Evolutionary conservation across 2,888 invertebrate genomes (phyloP).

Genomic region (Crioceris asparagi): DNA sequence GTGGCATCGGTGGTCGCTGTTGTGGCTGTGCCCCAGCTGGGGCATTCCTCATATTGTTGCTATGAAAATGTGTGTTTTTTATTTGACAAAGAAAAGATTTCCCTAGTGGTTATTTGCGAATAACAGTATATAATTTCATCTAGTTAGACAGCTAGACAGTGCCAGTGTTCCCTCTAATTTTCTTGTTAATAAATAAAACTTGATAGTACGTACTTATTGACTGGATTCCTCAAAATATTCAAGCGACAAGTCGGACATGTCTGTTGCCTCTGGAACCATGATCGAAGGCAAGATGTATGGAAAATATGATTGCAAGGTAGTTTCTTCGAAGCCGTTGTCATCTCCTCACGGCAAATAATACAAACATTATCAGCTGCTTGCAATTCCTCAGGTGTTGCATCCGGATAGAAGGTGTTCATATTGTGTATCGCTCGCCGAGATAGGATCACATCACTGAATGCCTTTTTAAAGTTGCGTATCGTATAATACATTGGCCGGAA

Average conservation of each 20-base stretch:
- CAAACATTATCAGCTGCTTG: constrained; percentile 93
- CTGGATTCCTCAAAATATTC: constrained; percentile 49
- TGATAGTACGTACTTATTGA: constrained; percentile 9
- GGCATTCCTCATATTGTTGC: constrained; percentile 15
- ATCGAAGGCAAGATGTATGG: constrained; percentile 92
- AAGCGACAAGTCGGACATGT: constrained; percentile 98
- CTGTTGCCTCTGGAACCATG: constrained; percentile 99
- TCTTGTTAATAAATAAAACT: no score
- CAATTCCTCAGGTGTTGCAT: constrained; percentile 87
- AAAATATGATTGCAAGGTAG: constrained; percentile 99
- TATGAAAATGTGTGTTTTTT: no score
- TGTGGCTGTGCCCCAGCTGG: constrained; percentile 21
- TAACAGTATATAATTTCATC: no score
- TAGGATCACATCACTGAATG: constrained; percentile 92
- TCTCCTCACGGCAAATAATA: constrained; percentile 87
- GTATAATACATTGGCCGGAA: constrained; percentile 99
- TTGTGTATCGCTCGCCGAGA: constrained; percentile 93
- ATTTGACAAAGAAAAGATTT: no score
- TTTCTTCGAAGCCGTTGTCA: constrained; percentile 76
- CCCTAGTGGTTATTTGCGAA: no score
- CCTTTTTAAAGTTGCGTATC: constrained; percentile 96
- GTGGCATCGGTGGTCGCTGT: constrained; percentile 12
- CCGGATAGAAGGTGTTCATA: constrained; percentile 96
- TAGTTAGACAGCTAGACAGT: no score
- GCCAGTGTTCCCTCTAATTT: no score